A percentile compares a stretch with the other conserved stretches of the same genome.
Conservation (phyloP, 1,140 invertebrate genomes). For the Caenorhabditis briggsae region DNA sequence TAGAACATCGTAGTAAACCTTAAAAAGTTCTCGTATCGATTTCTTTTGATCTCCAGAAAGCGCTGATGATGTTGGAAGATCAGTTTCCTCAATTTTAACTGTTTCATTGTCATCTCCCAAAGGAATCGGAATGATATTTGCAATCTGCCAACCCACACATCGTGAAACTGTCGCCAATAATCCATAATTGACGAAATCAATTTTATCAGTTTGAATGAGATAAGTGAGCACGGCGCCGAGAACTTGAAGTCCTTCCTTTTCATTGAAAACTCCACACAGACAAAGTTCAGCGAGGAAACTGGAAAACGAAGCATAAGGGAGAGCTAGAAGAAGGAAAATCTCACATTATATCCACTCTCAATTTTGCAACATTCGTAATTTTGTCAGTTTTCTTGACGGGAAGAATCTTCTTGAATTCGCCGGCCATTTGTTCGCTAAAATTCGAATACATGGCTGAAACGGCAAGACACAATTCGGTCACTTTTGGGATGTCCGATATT, state of each 20-base stretch:
- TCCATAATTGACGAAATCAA: slow-evolving; percentile 61
- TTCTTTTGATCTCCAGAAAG: slow-evolving; percentile 57
- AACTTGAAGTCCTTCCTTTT: slow-evolving; percentile 63
- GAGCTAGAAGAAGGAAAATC: neutral
- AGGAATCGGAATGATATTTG: slow-evolving; percentile 41
- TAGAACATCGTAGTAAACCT: slow-evolving; percentile 31
- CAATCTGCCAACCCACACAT: slow-evolving; percentile 58
- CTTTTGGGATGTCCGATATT: slow-evolving; percentile 54
- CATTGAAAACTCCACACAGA: slow-evolving; percentile 60
- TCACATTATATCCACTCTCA: slow-evolving; percentile 64
- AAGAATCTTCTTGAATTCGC: slow-evolving; percentile 60
- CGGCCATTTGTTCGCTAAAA: slow-evolving; percentile 56
- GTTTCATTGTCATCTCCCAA: neutral
- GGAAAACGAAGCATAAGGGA: slow-evolving; percentile 4
- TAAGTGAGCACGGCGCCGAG: slow-evolving; percentile 55
- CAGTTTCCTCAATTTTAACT: neutral
- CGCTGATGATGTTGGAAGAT: slow-evolving; percentile 21
- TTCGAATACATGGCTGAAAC: slow-evolving; percentile 48
- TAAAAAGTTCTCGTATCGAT: slow-evolving; percentile 32
- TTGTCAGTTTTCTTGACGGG: slow-evolving; percentile 65
- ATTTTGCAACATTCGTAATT: slow-evolving; percentile 64
- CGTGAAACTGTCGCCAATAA: slow-evolving; percentile 56
- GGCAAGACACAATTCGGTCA: slow-evolving; percentile 60
- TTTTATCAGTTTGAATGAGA: slow-evolving; percentile 57
- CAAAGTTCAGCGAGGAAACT: slow-evolving; percentile 65